Percentiles rank a stretch among this genome's conserved stretches.
phyloP scores from a whole-genome alignment of 2,113 vertebrate species.

The Bubo blakistoni region DNA sequence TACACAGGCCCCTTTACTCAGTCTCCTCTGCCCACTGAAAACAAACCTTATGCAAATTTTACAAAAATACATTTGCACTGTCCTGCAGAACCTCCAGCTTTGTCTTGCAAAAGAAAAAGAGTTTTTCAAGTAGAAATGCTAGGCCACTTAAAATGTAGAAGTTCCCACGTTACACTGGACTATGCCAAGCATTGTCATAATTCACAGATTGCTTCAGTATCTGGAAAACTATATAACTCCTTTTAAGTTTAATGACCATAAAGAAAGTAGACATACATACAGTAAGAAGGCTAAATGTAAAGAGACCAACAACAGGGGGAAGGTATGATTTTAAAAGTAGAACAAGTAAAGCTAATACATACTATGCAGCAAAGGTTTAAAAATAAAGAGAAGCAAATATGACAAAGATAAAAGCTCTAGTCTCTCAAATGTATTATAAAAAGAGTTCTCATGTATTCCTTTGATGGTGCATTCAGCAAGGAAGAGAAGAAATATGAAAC shows the following conservation, averaged over 20 bases:
- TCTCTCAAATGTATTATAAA: background rate
- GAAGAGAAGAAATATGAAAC: background rate
- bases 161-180: background rate
- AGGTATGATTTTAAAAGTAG: background rate
- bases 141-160: background rate
- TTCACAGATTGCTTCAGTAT: background rate
- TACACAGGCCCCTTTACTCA: background rate
- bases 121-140: background rate
- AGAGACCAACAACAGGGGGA: background rate
- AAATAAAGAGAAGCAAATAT: background rate
- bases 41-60: background rate
- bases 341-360: background rate
- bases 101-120: background rate
- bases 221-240: background rate
- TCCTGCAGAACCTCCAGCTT: background rate
- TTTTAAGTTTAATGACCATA: background rate
- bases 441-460: background rate
- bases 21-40: background rate
- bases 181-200: background rate
- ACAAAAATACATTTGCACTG: background rate
- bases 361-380: background rate
- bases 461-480: background rate
- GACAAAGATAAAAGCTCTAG: background rate
- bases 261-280: background rate
- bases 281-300: background rate